Evolutionary conservation across 2,113 vertebrate genomes (phyloP).

Genomic region (Lynx canadensis): DNA sequence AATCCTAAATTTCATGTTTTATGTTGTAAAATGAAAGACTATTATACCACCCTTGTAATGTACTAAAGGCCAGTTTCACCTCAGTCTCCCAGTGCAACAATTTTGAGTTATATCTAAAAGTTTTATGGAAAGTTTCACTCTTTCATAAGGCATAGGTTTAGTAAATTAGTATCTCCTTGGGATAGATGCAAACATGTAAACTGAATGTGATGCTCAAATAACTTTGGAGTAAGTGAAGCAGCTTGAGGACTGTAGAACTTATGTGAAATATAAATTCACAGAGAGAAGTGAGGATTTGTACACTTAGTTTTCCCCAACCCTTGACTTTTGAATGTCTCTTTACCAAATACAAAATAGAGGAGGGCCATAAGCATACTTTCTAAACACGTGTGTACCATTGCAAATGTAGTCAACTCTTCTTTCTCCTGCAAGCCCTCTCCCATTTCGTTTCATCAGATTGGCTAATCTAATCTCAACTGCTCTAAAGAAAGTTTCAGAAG

Average conservation of each 20-base stretch:
- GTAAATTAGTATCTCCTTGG: neutral
- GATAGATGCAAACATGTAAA: neutral
- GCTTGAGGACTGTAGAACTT: neutral
- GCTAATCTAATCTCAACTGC: neutral
- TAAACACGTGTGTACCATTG: neutral
- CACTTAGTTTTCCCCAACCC: neutral
- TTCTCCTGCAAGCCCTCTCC: neutral
- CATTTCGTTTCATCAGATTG: neutral
- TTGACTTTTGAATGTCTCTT: neutral
- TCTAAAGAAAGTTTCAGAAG: neutral
- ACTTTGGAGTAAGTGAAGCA: neutral
- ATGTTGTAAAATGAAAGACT: neutral
- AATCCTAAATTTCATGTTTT: neutral
- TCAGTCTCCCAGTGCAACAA: neutral
- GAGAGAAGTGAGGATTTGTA: neutral
- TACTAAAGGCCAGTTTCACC: neutral
- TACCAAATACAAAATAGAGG: neutral
- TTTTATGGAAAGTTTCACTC: neutral
- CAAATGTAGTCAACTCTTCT: neutral
- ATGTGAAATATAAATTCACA: neutral
- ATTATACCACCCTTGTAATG: neutral
- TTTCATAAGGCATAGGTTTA: neutral
- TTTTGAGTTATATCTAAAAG: neutral
- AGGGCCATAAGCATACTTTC: neutral
- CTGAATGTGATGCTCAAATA: neutral